These are phyloP conservation scores for Serripes groenlandicus DNA, from an alignment of 2,888 invertebrate genomes.

Conservation along the genomic window DNA sequence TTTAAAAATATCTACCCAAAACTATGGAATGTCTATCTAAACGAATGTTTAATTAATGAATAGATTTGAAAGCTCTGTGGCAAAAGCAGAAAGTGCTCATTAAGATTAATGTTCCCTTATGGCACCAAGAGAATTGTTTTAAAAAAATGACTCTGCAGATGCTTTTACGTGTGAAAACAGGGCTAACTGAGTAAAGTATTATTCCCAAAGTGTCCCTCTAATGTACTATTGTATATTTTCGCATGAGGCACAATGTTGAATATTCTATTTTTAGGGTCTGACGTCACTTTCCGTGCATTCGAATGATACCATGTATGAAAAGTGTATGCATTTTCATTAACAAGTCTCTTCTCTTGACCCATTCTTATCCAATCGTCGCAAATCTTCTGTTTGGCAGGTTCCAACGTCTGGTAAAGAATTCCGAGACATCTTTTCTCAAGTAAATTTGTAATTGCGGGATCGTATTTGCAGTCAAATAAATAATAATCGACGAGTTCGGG, in stretches of 20 bases:
- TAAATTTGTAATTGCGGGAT: not conserved
- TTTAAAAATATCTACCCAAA: too few species aligned
- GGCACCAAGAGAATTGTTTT: too few species aligned
- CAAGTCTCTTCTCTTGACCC: not conserved
- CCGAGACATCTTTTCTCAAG: not conserved
- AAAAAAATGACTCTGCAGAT: too few species aligned
- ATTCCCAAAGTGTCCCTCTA: not conserved
- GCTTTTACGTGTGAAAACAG: too few species aligned
- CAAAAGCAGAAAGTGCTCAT: too few species aligned
- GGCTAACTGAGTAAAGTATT: too few species aligned
- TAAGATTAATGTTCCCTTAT: too few species aligned
- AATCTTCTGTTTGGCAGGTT: not conserved
- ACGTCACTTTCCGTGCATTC: not conserved
- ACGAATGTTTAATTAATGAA: too few species aligned
- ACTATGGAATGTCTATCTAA: too few species aligned
- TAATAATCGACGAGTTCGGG: constrained; percentile 1
- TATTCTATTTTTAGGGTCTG: constrained; percentile 13
- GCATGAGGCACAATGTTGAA: constrained; percentile 5
- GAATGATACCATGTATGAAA: constrained; percentile 16
- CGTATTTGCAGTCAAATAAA: constrained; percentile 1
- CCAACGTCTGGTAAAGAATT: not conserved
- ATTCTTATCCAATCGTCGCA: constrained; percentile 11
- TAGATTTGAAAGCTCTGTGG: too few species aligned
- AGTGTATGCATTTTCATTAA: constrained; percentile 6
- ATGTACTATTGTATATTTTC: not conserved